phyloP scores from a whole-genome alignment of 2,797 vertebrate species.

The Crenuchus spilurus region DNA sequence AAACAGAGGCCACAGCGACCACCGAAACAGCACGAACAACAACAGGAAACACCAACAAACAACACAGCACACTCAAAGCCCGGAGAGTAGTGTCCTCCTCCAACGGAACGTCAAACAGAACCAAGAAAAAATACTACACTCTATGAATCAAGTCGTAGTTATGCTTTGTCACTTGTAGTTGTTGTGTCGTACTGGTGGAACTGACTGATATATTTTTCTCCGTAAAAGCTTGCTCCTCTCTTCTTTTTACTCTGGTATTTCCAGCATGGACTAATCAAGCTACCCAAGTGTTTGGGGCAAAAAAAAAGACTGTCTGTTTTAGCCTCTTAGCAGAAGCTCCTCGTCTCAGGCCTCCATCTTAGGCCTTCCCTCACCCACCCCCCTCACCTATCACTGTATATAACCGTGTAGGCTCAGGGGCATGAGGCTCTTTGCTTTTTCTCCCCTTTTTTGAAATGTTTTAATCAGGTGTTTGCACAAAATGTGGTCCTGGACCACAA shows the following conservation, averaged over 20 bases:
- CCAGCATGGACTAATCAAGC: conserved; percentile 70
- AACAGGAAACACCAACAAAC: conserved; percentile 56
- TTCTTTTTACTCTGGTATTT: conserved; percentile 75
- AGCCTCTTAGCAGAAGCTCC: conserved; percentile 47
- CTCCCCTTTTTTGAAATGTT: conserved; percentile 74
- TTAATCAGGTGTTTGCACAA: conserved; percentile 86
- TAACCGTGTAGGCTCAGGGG: conserved; percentile 43
- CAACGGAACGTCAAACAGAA: conserved; percentile 58
- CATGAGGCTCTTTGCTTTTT: conserved; percentile 49
- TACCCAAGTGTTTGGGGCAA: conserved; percentile 39
- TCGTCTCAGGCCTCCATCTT: conserved; percentile 48
- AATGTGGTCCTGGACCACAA: conserved; percentile 70
- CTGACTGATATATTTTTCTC: conserved; percentile 73
- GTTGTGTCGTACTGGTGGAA: conserved; percentile 78
- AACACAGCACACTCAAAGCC: conserved; percentile 45
- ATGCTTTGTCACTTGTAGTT: conserved; percentile 73
- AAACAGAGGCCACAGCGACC: conserved; percentile 44
- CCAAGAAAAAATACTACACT: conserved; percentile 58
- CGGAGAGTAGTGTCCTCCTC: conserved; percentile 31
- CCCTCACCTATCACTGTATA: conserved; percentile 28
- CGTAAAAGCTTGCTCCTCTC: conserved; percentile 70
- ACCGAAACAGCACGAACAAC: conserved; percentile 47
- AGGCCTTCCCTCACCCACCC: conserved; percentile 43
- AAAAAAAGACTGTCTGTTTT: conserved; percentile 46
- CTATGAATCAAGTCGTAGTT: conserved; percentile 69